Evolutionary conservation across 2,888 invertebrate species (phyloP).

Genomic region (Adela reaumurella): DNA sequence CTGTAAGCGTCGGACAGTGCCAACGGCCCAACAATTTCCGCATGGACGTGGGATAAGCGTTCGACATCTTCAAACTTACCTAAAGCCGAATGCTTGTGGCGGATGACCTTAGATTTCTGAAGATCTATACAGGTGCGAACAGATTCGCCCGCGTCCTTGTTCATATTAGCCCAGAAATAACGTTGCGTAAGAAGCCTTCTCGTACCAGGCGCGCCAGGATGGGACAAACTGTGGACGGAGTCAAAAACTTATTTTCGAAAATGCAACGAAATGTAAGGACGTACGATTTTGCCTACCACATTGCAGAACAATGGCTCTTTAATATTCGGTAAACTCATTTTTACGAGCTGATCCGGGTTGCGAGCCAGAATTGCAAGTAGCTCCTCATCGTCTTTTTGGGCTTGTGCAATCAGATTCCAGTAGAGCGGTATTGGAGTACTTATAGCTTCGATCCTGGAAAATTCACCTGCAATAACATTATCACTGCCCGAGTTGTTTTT

Average conservation of each 20-base stretch:
- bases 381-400: background rate
- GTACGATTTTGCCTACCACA: background rate
- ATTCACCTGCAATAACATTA: slow-evolving; percentile 18
- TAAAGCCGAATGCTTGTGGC: slow-evolving; percentile 1
- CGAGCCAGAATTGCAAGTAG: background rate
- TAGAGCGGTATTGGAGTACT: background rate
- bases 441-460: slow-evolving; percentile 13
- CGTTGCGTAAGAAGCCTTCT: background rate
- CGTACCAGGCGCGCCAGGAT: background rate
- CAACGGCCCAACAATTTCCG: slow-evolving; percentile 13
- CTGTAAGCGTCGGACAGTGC: slow-evolving; percentile 1
- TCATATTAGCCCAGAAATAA: background rate
- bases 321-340: background rate
- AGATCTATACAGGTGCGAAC: background rate
- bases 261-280: background rate
- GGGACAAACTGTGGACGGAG: background rate
- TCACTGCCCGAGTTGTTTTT: slow-evolving; percentile 16
- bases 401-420: background rate
- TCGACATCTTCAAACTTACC: slow-evolving; percentile 8
- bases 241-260: background rate
- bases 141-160: background rate
- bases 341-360: background rate
- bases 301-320: background rate
- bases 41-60: slow-evolving; percentile 6
- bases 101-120: background rate